A percentile compares a stretch with the other conserved stretches of the same genome.
phyloP scores from a whole-genome alignment of 2,888 invertebrate species.

The Cryptocephalus moraei region DNA sequence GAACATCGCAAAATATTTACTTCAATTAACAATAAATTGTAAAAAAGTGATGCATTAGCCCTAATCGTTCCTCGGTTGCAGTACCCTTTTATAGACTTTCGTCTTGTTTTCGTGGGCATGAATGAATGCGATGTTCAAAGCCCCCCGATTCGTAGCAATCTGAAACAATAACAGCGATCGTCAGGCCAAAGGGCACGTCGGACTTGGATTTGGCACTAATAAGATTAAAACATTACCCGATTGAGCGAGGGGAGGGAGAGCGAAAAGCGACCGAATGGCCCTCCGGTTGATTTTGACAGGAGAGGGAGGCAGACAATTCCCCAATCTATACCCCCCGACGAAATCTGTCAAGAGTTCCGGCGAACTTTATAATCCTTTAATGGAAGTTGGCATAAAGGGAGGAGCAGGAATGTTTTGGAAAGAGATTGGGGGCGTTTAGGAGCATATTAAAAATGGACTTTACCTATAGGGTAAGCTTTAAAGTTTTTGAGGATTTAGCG shows the following conservation, averaged over 20 bases:
- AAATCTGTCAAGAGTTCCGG: conserved; percentile 17
- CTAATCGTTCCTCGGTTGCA: no score
- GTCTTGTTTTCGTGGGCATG: no score
- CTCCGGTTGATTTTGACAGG: conserved; percentile 19
- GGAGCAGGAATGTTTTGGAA: conserved; percentile 13
- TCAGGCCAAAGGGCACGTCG: conserved; percentile 4
- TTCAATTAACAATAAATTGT: no score
- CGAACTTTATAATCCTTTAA: conserved; percentile 20
- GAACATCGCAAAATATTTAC: no score
- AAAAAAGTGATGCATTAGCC: no score
- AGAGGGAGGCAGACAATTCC: conserved; percentile 14
- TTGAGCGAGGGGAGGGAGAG: conserved; percentile 8
- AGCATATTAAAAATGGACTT: conserved; percentile 6
- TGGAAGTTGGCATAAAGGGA: conserved; percentile 15
- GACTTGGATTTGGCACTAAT: conserved; percentile 9
- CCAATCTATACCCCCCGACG: conserved; percentile 8
- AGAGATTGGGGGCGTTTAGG: conserved; percentile 11
- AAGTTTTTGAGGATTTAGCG: conserved; percentile 3
- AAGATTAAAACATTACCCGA: conserved; percentile 18
- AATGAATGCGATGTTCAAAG: no score
- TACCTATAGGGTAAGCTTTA: not conserved
- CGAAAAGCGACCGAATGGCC: conserved; percentile 7
- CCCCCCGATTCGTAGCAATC: no score
- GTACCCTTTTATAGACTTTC: no score
- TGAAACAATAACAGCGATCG: conserved; percentile 1